Percentiles rank a stretch among this genome's conserved stretches.
Conservation (phyloP, 2,113 vertebrate species). For the Xiphophorus hellerii region DNA sequence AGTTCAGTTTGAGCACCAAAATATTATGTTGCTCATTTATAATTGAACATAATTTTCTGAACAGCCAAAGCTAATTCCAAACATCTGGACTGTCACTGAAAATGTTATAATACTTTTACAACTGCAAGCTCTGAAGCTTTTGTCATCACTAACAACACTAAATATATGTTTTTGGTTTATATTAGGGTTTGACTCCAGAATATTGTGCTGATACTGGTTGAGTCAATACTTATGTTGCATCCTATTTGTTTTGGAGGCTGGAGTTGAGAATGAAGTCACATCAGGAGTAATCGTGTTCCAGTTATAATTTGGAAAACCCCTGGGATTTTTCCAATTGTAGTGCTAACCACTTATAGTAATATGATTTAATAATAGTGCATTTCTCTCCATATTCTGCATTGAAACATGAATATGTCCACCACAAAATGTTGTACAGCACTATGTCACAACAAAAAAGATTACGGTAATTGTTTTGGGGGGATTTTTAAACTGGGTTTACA, state of each 20-base stretch:
- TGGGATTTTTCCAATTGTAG: not conserved
- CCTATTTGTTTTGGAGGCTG: not conserved
- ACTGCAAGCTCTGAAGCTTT: slow-evolving; percentile 57
- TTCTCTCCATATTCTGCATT: not conserved
- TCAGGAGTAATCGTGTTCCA: not conserved
- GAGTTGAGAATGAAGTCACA: not conserved
- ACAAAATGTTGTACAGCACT: too few relatives aligned
- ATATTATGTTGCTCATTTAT: not conserved
- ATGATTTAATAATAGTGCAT: not conserved
- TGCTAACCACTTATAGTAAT: not conserved
- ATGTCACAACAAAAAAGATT: too few relatives aligned
- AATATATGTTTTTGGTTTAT: slow-evolving; percentile 34
- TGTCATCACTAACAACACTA: slow-evolving; percentile 49
- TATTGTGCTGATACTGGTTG: slow-evolving; percentile 33
- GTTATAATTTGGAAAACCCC: not conserved
- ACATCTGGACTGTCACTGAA: slow-evolving; percentile 7
- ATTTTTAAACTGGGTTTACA: too few relatives aligned
- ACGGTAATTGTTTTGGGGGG: too few relatives aligned
- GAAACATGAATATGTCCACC: too few relatives aligned
- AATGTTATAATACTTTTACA: slow-evolving; percentile 3
- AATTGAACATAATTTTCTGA: not conserved
- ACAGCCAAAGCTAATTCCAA: not conserved
- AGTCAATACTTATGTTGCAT: slow-evolving; percentile 1
- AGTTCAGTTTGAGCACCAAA: not conserved
- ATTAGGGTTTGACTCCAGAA: slow-evolving; percentile 24